phyloP scores from a whole-genome alignment of 2,113 vertebrate species.

The Podilymbus podiceps region DNA sequence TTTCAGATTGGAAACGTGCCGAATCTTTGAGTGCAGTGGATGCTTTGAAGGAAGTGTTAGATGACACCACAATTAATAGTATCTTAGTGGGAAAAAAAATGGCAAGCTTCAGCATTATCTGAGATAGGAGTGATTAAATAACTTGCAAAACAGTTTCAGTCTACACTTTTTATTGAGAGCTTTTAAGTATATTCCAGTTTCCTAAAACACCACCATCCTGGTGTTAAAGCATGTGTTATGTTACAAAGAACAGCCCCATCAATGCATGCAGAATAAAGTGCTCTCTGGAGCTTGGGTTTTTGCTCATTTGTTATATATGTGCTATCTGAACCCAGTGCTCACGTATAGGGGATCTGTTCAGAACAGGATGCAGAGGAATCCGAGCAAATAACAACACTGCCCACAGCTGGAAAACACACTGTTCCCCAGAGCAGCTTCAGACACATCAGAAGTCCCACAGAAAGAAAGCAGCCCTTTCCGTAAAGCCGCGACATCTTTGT shows the following conservation, averaged over 20 bases:
- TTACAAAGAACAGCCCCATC: background rate
- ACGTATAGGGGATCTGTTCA: background rate
- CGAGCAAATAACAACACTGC: background rate
- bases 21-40: background rate
- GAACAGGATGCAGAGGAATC: background rate
- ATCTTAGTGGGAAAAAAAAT: background rate
- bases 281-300: background rate
- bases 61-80: background rate
- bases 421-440: background rate
- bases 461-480: background rate
- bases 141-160: background rate
- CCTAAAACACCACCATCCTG: background rate
- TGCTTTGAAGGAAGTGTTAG: background rate
- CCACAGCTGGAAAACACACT: background rate
- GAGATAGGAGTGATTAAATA: background rate
- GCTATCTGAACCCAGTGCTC: background rate
- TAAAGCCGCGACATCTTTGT: background rate
- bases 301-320: background rate
- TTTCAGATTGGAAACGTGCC: background rate
- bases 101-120: background rate
- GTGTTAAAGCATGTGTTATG: background rate
- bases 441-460: background rate
- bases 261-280: rapidly evolving
- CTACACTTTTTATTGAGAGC: background rate
- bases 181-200: background rate